These are phyloP conservation scores for Phytoseiulus persimilis DNA, from an alignment of 2,888 invertebrate species.

Conservation along the genomic window DNA sequence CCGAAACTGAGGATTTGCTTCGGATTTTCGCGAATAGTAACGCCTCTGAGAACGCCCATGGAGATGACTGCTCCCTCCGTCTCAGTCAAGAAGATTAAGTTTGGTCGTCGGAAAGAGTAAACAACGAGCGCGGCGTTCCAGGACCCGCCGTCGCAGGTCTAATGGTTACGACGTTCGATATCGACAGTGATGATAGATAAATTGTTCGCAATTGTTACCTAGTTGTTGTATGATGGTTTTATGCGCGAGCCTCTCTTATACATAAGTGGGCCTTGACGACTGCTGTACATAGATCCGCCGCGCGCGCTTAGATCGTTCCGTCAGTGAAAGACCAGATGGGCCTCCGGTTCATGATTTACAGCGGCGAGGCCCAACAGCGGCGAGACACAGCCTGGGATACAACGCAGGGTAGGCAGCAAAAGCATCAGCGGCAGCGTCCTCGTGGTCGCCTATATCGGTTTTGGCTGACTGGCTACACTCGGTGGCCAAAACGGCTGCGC, in stretches of 20 bases:
- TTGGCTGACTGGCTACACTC: neutral
- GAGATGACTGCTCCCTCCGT: no score
- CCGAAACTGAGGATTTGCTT: no score
- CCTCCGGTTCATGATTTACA: slow-evolving; percentile 5
- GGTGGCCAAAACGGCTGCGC: neutral
- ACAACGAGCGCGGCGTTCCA: neutral
- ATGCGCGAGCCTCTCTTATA: neutral
- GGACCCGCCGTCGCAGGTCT: neutral
- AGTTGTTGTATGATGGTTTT: neutral
- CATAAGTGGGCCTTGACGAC: neutral
- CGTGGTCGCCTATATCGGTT: neutral
- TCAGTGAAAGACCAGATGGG: slow-evolving; percentile 5
- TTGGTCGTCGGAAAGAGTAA: no score
- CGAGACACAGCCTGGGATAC: slow-evolving; percentile 5
- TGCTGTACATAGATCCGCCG: neutral
- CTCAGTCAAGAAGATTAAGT: neutral
- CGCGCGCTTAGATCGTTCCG: neutral
- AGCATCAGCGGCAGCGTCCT: neutral
- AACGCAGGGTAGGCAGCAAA: neutral
- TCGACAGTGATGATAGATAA: neutral
- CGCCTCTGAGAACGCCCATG: no score
- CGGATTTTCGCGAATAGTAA: no score
- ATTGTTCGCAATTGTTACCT: neutral
- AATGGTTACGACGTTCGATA: neutral
- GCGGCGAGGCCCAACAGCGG: neutral